Evolutionary conservation across 2,113 vertebrate genomes (phyloP).

Genomic region (Puffinus mauretanicus): DNA sequence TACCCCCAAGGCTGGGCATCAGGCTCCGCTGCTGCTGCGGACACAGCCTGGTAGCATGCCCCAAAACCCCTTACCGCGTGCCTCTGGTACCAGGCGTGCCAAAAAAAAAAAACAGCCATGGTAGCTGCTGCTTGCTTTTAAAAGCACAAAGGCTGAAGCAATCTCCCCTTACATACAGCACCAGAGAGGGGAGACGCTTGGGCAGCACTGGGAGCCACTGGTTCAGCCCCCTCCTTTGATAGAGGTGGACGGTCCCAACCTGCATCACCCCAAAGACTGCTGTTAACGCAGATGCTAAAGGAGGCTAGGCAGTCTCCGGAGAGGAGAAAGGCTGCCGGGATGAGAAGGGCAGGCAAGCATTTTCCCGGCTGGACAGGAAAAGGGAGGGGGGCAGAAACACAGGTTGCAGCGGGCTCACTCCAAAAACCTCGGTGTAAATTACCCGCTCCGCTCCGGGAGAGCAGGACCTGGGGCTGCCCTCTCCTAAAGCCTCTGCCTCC

Average conservation of each 20-base stretch:
- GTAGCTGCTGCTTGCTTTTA: background rate
- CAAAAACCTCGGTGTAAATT: no score
- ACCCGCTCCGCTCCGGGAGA: background rate
- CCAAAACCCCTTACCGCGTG: fast-evolving
- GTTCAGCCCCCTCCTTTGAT: background rate
- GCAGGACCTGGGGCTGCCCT: background rate
- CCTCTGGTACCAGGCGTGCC: background rate
- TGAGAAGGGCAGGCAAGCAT: fast-evolving
- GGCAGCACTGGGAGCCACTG: background rate
- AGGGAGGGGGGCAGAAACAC: background rate
- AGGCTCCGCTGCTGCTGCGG: background rate
- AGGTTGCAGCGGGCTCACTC: fast-evolving
- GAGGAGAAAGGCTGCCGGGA: background rate
- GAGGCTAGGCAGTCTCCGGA: background rate
- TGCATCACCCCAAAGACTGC: background rate
- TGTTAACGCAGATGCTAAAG: background rate
- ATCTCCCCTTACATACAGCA: fast-evolving
- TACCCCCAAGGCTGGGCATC: background rate
- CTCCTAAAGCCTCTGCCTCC: background rate
- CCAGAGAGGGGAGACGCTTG: background rate
- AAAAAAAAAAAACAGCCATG: background rate
- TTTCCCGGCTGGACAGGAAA: background rate
- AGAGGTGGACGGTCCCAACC: background rate
- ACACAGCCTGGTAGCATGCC: background rate
- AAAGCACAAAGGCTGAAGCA: background rate